phyloP scores from a whole-genome alignment of 2,113 vertebrate species.

The Monopterus albus region DNA sequence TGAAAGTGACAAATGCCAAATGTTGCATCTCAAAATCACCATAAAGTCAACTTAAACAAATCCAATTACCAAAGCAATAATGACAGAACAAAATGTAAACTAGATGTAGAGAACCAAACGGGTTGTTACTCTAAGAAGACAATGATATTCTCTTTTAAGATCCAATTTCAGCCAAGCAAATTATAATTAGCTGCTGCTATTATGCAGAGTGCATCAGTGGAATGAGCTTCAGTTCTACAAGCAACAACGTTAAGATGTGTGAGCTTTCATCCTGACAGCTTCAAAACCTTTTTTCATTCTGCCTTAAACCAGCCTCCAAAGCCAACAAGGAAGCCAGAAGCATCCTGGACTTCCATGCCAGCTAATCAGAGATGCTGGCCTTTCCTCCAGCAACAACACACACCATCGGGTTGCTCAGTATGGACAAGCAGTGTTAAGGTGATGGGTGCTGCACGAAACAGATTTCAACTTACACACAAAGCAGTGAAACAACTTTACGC shows the following conservation, averaged over 20 bases:
- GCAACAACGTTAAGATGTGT: constrained; percentile 16
- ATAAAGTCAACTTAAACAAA: constrained; percentile 20
- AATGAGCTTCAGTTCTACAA: no score
- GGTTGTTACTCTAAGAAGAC: constrained; percentile 33
- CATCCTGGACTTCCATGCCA: background rate
- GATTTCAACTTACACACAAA: constrained; percentile 8
- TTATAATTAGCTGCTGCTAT: constrained; percentile 36
- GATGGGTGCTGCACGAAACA: background rate
- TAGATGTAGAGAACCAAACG: constrained; percentile 27
- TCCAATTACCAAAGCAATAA: constrained; percentile 25
- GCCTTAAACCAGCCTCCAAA: background rate
- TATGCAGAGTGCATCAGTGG: background rate
- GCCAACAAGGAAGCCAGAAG: background rate
- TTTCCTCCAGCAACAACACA: background rate
- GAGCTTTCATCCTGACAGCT: background rate
- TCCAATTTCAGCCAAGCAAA: constrained; percentile 39
- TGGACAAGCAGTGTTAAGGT: constrained; percentile 9
- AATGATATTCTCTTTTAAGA: constrained; percentile 37
- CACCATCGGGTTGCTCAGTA: constrained; percentile 23
- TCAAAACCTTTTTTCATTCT: background rate
- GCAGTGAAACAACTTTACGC: background rate
- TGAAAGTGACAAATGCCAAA: background rate
- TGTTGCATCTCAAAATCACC: background rate
- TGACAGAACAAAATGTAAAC: constrained; percentile 28
- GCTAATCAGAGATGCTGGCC: constrained; percentile 24